Conservation (phyloP, 2,888 invertebrate species). For the Polydrusus tereticollis region DNA sequence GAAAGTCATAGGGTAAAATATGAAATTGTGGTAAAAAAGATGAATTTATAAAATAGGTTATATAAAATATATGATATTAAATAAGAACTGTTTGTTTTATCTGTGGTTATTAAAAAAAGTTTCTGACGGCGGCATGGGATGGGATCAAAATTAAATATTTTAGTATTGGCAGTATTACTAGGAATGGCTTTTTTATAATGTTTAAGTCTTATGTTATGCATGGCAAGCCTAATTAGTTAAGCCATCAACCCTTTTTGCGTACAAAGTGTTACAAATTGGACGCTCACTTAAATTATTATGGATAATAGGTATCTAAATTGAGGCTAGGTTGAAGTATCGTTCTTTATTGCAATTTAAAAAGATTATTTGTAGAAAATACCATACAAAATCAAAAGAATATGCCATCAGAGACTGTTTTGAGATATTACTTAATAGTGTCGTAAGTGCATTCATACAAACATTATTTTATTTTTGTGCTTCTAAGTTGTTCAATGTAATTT, state of each 20-base stretch:
- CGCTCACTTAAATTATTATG: too few species aligned
- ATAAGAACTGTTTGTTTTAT: not conserved
- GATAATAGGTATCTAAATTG: too few species aligned
- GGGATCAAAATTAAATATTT: not conserved
- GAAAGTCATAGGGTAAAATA: not conserved
- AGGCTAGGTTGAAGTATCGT: too few species aligned
- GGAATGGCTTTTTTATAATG: too few species aligned
- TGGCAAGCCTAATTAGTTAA: too few species aligned
- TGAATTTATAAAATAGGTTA: conserved; percentile 17
- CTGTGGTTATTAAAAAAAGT: conserved; percentile 4
- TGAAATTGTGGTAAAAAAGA: conserved; percentile 7
- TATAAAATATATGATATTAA: conserved; percentile 24
- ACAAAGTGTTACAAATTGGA: too few species aligned
- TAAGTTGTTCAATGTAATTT: conserved; percentile 3
- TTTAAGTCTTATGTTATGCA: too few species aligned
- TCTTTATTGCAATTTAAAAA: too few species aligned
- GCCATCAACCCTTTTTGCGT: too few species aligned
- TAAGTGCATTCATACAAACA: conserved; percentile 3
- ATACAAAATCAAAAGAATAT: too few species aligned
- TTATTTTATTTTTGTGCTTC: not conserved
- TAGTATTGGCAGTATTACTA: too few species aligned
- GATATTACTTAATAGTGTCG: conserved; percentile 6
- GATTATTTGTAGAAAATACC: too few species aligned
- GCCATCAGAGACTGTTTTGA: not conserved
- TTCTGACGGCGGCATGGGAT: not conserved